Evolutionary conservation across 1,140 invertebrate genomes (phyloP).

Genomic region (Amphibalanus amphitrite): DNA sequence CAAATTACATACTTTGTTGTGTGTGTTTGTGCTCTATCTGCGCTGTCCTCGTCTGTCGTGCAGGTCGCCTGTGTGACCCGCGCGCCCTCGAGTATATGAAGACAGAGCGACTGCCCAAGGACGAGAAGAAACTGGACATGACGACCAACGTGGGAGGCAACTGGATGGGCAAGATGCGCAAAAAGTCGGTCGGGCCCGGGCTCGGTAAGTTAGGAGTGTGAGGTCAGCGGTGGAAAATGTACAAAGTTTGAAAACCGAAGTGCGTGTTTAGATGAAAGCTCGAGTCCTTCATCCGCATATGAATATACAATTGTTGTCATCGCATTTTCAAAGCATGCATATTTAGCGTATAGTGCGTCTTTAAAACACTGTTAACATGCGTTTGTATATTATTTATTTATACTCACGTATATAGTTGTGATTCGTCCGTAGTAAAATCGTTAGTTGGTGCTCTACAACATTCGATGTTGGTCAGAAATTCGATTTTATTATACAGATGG

Average conservation of each 20-base stretch:
- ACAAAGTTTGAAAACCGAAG: background rate
- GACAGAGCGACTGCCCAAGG: conserved; percentile 2
- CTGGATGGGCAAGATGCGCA: conserved; percentile 1
- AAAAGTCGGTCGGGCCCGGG: background rate
- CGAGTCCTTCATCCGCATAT: background rate
- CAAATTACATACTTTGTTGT: too few species aligned
- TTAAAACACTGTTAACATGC: background rate
- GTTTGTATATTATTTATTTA: background rate
- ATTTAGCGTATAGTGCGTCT: background rate
- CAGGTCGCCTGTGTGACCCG: background rate
- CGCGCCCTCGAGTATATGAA: conserved; percentile 5
- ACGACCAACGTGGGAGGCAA: background rate
- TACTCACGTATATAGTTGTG: too few species aligned
- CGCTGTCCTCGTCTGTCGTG: background rate
- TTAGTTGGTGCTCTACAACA: too few species aligned
- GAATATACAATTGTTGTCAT: background rate
- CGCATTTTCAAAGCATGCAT: background rate
- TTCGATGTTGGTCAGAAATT: too few species aligned
- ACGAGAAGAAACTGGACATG: background rate
- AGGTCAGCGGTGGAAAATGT: too few species aligned
- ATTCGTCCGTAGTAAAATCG: too few species aligned
- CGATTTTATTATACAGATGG: too few species aligned
- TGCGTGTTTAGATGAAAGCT: background rate
- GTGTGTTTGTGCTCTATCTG: too few species aligned
- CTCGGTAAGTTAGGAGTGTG: conserved; percentile 2